Conservation (phyloP, 2,797 vertebrate species). For the Okamejei kenojei region DNA sequence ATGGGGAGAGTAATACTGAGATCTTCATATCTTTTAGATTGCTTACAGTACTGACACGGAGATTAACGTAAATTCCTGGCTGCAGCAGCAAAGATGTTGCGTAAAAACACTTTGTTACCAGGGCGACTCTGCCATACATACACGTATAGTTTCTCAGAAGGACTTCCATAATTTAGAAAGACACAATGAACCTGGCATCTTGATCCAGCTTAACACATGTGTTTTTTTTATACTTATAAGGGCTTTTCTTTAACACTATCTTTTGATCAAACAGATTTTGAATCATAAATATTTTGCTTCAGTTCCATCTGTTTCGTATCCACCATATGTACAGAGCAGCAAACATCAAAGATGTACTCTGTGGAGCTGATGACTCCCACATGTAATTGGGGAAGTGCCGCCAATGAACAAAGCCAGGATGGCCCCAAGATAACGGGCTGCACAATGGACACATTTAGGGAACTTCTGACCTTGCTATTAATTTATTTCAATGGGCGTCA, state of each 20-base stretch:
- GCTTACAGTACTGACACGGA: background rate
- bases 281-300: background rate
- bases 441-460: background rate
- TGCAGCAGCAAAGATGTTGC: background rate
- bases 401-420: background rate
- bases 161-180: background rate
- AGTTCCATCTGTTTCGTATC: background rate
- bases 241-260: background rate
- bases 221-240: background rate
- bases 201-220: background rate
- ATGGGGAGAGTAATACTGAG: background rate
- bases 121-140: background rate
- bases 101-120: background rate
- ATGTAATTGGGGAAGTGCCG: background rate
- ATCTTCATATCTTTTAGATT: background rate
- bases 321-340: background rate
- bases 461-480: background rate
- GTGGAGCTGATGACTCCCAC: background rate
- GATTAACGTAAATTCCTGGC: background rate
- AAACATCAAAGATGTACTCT: background rate
- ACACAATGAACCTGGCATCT: background rate
- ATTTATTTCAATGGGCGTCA: too few relatives aligned
- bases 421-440: background rate
- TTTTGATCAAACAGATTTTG: background rate
- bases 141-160: background rate